These are phyloP conservation scores for Aphaenogaster rudis DNA, from an alignment of 1,140 invertebrate species.

Conservation along the genomic window DNA sequence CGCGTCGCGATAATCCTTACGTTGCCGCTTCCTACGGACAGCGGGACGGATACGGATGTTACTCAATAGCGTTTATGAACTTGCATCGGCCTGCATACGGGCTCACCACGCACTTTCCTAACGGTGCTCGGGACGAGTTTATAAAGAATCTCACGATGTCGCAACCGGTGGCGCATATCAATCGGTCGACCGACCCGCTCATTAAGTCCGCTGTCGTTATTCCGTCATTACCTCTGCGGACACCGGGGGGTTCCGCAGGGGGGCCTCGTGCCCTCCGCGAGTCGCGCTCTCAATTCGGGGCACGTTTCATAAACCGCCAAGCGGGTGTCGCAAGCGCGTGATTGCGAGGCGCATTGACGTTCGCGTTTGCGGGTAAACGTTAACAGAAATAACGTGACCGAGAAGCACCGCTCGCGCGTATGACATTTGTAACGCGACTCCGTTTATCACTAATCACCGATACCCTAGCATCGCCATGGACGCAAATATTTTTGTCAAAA, in stretches of 20 bases:
- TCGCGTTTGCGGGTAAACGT: constrained; percentile 3
- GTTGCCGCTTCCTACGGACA: constrained; percentile 28
- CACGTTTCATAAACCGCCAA: constrained; percentile 30
- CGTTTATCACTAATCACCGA: not conserved
- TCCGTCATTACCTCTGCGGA: not conserved
- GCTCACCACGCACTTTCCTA: constrained; percentile 37
- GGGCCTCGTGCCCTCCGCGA: not conserved
- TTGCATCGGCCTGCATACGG: constrained; percentile 38
- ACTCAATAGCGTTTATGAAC: constrained; percentile 55
- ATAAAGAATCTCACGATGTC: constrained; percentile 50
- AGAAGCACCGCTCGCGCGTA: constrained; percentile 6
- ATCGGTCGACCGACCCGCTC: constrained; percentile 25
- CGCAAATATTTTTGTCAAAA: not conserved
- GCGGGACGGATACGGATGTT: constrained; percentile 49
- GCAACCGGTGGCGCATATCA: constrained; percentile 58
- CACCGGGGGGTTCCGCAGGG: not conserved
- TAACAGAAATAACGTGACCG: constrained; percentile 23
- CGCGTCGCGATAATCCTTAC: constrained; percentile 30
- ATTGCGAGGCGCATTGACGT: constrained; percentile 10
- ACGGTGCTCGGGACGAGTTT: constrained; percentile 46
- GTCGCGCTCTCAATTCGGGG: constrained; percentile 44
- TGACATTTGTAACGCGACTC: constrained; percentile 21
- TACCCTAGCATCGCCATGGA: not conserved
- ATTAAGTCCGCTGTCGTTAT: constrained; percentile 45
- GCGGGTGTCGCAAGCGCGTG: constrained; percentile 52